phyloP scores from a whole-genome alignment of 2,888 invertebrate genomes.

The Chouioia cunea region DNA sequence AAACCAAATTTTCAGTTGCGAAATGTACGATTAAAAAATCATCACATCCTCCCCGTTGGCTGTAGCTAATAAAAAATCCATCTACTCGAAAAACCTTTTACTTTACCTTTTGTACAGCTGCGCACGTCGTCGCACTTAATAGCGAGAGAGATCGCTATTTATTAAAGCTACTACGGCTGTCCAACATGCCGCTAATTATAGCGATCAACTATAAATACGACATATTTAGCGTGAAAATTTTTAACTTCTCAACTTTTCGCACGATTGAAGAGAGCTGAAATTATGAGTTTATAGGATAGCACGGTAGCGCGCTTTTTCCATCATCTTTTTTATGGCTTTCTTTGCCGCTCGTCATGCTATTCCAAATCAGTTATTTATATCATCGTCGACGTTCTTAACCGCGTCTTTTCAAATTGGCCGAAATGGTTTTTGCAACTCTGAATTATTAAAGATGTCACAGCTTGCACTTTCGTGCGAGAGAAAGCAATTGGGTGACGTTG shows the following conservation, averaged over 20 bases:
- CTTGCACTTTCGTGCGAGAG: too few species aligned
- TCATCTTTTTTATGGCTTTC: slow-evolving; percentile 15
- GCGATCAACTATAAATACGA: slow-evolving; percentile 27
- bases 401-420: slow-evolving; percentile 9
- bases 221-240: slow-evolving; percentile 3
- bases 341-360: slow-evolving; percentile 8
- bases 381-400: slow-evolving; percentile 16
- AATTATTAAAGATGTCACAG: slow-evolving; percentile 6
- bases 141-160: slow-evolving; percentile 26
- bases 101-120: too few species aligned
- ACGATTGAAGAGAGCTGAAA: slow-evolving; percentile 7
- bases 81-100: too few species aligned
- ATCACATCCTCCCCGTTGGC: too few species aligned
- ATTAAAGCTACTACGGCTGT: not conserved
- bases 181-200: slow-evolving; percentile 31
- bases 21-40: too few species aligned
- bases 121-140: slow-evolving; percentile 8
- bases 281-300: slow-evolving; percentile 35
- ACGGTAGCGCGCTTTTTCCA: too few species aligned
- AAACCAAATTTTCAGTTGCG: too few species aligned
- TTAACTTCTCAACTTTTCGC: slow-evolving; percentile 8
- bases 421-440: slow-evolving; percentile 9
- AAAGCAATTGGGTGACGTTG: too few species aligned
- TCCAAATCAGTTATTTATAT: slow-evolving; percentile 37
- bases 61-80: too few species aligned